These are phyloP conservation scores for Phrynocephalus vlangalii DNA, from an alignment of 2,797 vertebrate species.

Conservation along the genomic window DNA sequence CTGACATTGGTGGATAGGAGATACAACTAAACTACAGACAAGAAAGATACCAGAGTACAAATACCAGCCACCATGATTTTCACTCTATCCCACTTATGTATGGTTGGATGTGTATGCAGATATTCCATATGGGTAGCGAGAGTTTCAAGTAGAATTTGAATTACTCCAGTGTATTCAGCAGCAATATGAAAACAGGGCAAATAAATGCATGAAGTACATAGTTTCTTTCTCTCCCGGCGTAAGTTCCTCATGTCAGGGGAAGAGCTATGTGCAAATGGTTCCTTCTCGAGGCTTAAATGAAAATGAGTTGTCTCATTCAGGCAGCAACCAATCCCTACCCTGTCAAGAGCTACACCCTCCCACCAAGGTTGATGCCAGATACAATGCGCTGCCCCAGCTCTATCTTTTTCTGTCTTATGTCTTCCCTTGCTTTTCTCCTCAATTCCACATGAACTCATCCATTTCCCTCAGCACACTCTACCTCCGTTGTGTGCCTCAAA, in stretches of 20 bases:
- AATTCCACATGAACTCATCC: background rate
- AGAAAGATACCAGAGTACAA: background rate
- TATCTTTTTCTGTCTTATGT: background rate
- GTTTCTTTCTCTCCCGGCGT: background rate
- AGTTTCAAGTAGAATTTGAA: background rate
- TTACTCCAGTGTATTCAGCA: background rate
- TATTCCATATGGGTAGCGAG: too few species aligned
- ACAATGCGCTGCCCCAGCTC: background rate
- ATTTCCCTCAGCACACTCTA: background rate
- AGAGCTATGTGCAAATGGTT: background rate
- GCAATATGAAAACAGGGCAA: background rate
- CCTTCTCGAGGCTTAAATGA: background rate
- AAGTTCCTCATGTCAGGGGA: background rate
- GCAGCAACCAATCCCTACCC: background rate
- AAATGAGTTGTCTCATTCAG: background rate
- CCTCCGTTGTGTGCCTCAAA: slow-evolving; percentile 21
- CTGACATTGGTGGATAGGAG: background rate
- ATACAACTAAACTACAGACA: background rate
- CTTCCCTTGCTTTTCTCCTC: background rate
- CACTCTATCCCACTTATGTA: background rate
- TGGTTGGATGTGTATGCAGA: background rate
- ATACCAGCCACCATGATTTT: background rate
- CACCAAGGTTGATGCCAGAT: rapidly evolving
- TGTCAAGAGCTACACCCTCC: rapidly evolving
- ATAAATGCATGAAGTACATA: slow-evolving; percentile 25